Evolutionary conservation across 1,140 invertebrate species (phyloP), one percentile per base, ranked within the genome.

Genomic region (Bemisia tabaci): DNA sequence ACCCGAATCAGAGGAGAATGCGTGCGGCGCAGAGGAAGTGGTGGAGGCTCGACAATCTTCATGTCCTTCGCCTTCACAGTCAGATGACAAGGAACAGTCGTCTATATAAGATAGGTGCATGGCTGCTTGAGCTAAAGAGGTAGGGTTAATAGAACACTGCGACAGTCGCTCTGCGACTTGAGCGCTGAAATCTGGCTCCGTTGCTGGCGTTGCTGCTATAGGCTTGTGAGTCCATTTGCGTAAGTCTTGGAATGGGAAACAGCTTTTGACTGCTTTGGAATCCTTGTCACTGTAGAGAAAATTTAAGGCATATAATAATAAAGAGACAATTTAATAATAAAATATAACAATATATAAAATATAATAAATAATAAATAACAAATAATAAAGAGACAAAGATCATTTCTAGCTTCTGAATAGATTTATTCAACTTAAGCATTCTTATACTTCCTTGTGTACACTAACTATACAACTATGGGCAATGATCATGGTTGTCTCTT

Each of bases 241-340:
- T 59, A 69, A 27, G 60, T 69, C 68, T 24, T 69, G 64, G 26
- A 69, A 63, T 12, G 68, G 68, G 24, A 69, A 69, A 69, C 68
- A 69, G 25, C 68, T 84, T 65, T 82, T 81, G 70, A 84, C 81
- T 21, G 84, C 71, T 73, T 84, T 84, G 25, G 79, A 78, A 66
- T 82, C 83, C 70, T 62, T 64, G 23, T 70, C 65, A 9, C 70
- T 69, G 58, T 2, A 2, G 39, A 1, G 21, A 9, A 12, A 27
- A 64, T 22, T 58, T 1, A 59, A 65, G 48, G 1, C 61, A 70
- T 62, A 65, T 17, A 26, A 63, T 27, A 33, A 24, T n/a, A n/a
- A n/a, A n/a, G n/a, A n/a, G n/a, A n/a, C n/a, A n/a, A n/a, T n/a
- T n/a, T n/a, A n/a, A n/a, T n/a, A n/a, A n/a, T n/a, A n/a, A n/a